Evolutionary conservation across 1,140 invertebrate species (phyloP), one percentile per base, ranked within the genome.

Genomic region (Charaxes varanes): DNA sequence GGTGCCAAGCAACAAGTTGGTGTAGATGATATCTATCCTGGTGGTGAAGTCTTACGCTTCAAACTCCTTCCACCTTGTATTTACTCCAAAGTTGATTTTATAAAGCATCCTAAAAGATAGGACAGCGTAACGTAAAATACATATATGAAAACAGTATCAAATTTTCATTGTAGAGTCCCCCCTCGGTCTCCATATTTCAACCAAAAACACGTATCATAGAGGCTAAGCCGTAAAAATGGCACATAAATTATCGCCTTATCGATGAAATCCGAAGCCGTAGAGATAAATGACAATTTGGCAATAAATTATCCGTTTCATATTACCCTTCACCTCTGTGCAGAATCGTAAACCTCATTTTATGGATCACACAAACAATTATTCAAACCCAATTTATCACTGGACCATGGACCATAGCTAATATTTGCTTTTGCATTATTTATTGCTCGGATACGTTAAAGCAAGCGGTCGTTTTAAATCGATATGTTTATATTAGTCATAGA

Each of bases 221-320:
- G 33, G 21, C 38, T 15, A 28, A 41, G 33, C 38, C 42, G 27
- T 44, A 36, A 44, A 44, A 37, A 31, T 11, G 27, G 33, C 26
- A 28, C 42, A 37, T 44, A 44, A 44, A 44, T 44, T 40, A 18
- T 37, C 27, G 42, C 33, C 27, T 44, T 44, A 44, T 44, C 42
- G 42, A 44, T 37, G 36, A 44, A 44, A 44, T 33, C 34, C 42
- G 42, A n/a, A n/a, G n/a, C 42, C 37, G 37, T 37, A 44, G 42
- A 44, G 42, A 44, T 44, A 37, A 44, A 44, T 44, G 42, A 44
- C 42, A 36, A 37, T 37, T 21, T 31, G 24, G 36, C 36, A 35
- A 44, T 45, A 51, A 40, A 45, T 45, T 45, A 50, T 38, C 38
- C 36, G 41, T 36, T 44, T 45, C 41, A 35, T 31, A 41, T 22